These are phyloP conservation scores for Oreochromis mossambicus DNA, from an alignment of 2,797 vertebrate genomes.

Conservation along the genomic window DNA sequence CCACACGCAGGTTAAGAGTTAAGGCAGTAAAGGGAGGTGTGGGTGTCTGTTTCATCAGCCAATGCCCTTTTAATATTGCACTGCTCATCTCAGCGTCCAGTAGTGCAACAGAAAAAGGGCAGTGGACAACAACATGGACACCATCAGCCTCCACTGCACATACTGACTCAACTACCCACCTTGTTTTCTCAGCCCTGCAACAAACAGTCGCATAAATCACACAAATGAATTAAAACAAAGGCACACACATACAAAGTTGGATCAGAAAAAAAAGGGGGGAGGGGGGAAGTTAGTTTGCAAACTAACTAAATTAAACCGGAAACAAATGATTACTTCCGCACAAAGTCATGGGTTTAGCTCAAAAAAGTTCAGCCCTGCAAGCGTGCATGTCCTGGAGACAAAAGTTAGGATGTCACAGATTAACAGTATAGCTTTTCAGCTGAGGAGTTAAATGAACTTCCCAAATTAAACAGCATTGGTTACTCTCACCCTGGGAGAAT, in stretches of 20 bases:
- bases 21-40: slow-evolving; percentile 61
- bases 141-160: slow-evolving; percentile 54
- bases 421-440: slow-evolving; percentile 26
- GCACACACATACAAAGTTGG: background rate
- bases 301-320: background rate
- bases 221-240: background rate
- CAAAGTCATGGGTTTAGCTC: background rate
- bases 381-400: background rate
- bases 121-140: slow-evolving; percentile 86
- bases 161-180: slow-evolving; percentile 25
- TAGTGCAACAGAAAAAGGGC: slow-evolving; percentile 99
- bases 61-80: slow-evolving; percentile 99
- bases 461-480: slow-evolving; percentile 60
- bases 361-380: background rate
- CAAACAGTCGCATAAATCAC: background rate
- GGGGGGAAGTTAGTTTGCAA: background rate
- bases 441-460: slow-evolving; percentile 52
- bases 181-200: background rate
- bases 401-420: slow-evolving; percentile 2
- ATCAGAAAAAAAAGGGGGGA: background rate
- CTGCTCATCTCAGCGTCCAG: slow-evolving; percentile 95
- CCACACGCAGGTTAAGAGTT: slow-evolving; percentile 40
- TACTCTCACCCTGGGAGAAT: slow-evolving; percentile 63
- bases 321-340: background rate
- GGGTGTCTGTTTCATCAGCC: slow-evolving; percentile 84